These are phyloP conservation scores for Clarias macrocephalus DNA, from an alignment of 2,113 vertebrate species.

Conservation along the genomic window DNA sequence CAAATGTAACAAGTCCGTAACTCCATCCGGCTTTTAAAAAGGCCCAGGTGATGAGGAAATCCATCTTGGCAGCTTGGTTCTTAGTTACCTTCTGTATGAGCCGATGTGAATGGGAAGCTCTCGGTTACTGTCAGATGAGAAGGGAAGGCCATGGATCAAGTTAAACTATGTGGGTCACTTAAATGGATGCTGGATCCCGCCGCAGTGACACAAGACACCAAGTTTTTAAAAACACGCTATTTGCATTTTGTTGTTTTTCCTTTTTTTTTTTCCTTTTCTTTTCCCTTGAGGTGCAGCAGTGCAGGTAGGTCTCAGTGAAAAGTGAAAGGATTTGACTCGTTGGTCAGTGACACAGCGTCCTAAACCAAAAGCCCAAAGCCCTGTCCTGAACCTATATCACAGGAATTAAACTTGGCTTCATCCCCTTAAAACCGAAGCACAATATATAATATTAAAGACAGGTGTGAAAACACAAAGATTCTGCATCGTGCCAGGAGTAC, in stretches of 20 bases:
- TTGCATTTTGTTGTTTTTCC: not conserved
- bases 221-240: conserved; percentile 39
- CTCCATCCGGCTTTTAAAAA: not conserved
- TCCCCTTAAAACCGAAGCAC: conserved; percentile 13
- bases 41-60: conserved; percentile 9
- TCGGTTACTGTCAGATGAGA: conserved; percentile 53
- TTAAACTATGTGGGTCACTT: conserved; percentile 56
- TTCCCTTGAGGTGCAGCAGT: conserved; percentile 10
- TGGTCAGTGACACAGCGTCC: conserved; percentile 33
- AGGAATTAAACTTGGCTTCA: conserved; percentile 21
- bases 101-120: conserved; percentile 39
- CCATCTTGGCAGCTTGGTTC: conserved; percentile 37
- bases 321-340: conserved; percentile 43
- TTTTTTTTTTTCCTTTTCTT: not conserved
- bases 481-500: not conserved
- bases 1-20: conserved; percentile 13
- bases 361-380: not conserved
- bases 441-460: conserved; percentile 37
- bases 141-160: conserved; percentile 46
- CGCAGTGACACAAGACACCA: conserved; percentile 48
- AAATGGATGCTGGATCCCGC: conserved; percentile 43
- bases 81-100: conserved; percentile 46
- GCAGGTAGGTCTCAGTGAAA: conserved; percentile 37
- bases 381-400: conserved; percentile 32
- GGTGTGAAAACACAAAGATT: conserved; percentile 30